These are phyloP conservation scores for Neoitamus cyanurus DNA, from an alignment of 2,888 invertebrate genomes.

Conservation along the genomic window DNA sequence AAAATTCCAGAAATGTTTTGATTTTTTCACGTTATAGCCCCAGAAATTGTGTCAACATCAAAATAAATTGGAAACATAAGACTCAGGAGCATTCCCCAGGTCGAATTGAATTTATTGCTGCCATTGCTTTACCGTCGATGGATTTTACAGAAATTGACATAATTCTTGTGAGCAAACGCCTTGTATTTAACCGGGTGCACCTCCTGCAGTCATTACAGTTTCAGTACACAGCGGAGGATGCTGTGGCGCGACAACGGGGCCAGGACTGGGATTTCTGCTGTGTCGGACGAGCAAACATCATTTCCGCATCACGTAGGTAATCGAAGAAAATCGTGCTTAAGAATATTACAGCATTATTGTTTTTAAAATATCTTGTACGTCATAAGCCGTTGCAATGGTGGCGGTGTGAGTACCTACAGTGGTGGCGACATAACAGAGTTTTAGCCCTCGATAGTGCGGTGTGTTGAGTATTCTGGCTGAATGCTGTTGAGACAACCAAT, in stretches of 20 bases:
- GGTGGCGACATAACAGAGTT: not conserved
- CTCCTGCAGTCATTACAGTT: not conserved
- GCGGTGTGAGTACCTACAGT: not conserved
- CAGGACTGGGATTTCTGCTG: not conserved
- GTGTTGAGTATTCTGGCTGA: not conserved
- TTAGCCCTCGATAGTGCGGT: not conserved
- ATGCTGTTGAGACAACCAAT: not conserved
- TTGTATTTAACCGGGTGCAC: constrained; percentile 4
- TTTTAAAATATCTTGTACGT: not conserved
- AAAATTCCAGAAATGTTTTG: constrained; percentile 3
- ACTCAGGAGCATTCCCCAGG: constrained; percentile 4
- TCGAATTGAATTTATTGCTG: constrained; percentile 29
- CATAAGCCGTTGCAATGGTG: not conserved
- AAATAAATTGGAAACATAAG: constrained; percentile 37
- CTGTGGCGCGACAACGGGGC: not conserved
- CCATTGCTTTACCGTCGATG: constrained; percentile 26
- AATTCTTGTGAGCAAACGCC: constrained; percentile 12
- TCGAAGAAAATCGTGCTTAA: constrained; percentile 22
- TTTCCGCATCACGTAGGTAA: constrained; percentile 36
- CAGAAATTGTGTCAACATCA: constrained; percentile 35
- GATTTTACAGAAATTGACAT: constrained; percentile 35
- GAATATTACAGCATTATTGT: constrained; percentile 19
- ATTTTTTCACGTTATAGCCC: constrained; percentile 18
- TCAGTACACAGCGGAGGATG: not conserved
- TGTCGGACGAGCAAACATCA: not conserved